Evolutionary conservation across 2,797 vertebrate species (phyloP).

Genomic region (Micropoecilia bifurca): DNA sequence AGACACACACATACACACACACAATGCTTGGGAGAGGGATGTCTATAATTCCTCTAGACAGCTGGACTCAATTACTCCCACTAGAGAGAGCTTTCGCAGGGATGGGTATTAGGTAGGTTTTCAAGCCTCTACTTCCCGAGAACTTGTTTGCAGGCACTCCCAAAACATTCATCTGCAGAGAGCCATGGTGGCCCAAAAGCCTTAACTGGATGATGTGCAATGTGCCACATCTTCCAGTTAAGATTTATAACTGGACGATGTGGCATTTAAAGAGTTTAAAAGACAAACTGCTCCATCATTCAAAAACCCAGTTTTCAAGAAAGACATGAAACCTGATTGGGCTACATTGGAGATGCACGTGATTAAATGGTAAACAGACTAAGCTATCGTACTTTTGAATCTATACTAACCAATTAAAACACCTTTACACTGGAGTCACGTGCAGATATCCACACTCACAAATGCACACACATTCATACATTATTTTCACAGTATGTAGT

Average conservation of each 20-base stretch:
- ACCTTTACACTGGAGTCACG: background rate
- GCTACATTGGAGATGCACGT: background rate
- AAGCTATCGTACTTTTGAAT: background rate
- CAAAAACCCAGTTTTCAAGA: background rate
- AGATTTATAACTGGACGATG: too few relatives aligned
- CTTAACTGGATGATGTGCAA: constrained; percentile 10
- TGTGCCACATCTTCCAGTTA: background rate
- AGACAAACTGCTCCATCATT: background rate
- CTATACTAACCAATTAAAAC: background rate
- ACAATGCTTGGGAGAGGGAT: constrained; percentile 32
- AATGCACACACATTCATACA: background rate
- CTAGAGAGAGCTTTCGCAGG: constrained; percentile 62
- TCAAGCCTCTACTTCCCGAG: constrained; percentile 59
- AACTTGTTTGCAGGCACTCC: constrained; percentile 56
- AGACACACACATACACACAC: constrained; percentile 30
- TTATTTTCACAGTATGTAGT: background rate
- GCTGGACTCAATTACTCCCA: constrained; percentile 77
- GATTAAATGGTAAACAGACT: background rate
- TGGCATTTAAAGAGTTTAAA: constrained; percentile 5
- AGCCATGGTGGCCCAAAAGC: constrained; percentile 25
- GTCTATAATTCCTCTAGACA: constrained; percentile 64
- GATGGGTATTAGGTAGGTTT: constrained; percentile 65
- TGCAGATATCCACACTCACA: background rate
- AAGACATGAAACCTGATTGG: background rate
- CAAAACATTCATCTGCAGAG: constrained; percentile 55